Evolutionary conservation across 2,113 vertebrate genomes (phyloP).

Genomic region (Manacus vitellinus): DNA sequence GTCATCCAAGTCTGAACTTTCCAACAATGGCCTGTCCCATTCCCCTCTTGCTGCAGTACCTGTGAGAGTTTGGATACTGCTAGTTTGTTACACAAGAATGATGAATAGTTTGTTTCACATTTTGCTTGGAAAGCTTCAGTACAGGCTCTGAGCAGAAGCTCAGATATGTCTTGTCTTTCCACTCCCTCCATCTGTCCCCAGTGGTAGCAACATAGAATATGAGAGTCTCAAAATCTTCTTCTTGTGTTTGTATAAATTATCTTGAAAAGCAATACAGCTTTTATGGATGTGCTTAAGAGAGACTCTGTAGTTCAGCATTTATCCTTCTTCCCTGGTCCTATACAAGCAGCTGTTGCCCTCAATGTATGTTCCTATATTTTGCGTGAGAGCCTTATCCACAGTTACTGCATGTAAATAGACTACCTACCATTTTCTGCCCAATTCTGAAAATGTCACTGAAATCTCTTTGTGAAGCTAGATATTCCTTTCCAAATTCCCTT

Average conservation of each 20-base stretch:
- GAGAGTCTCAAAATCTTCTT: background rate
- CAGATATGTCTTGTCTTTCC: background rate
- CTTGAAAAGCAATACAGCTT: background rate
- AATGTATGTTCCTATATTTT: background rate
- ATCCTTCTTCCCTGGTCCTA: background rate
- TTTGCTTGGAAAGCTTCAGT: background rate
- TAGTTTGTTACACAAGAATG: background rate
- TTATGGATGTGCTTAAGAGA: background rate
- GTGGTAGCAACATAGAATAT: background rate
- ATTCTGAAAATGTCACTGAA: background rate
- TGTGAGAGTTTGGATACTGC: background rate
- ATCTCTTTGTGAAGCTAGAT: background rate
- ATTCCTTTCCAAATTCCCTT: background rate
- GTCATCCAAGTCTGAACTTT: background rate
- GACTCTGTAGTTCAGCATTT: background rate
- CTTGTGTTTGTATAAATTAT: background rate
- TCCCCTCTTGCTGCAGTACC: background rate
- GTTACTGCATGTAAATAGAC: background rate
- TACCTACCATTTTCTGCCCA: background rate
- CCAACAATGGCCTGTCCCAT: rapidly evolving
- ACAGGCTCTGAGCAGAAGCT: background rate
- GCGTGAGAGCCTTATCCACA: background rate
- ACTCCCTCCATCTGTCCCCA: background rate
- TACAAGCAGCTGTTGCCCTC: background rate
- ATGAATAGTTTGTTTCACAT: background rate